Evolutionary conservation across 2,113 vertebrate species (phyloP).

Genomic region (Channa argus): DNA sequence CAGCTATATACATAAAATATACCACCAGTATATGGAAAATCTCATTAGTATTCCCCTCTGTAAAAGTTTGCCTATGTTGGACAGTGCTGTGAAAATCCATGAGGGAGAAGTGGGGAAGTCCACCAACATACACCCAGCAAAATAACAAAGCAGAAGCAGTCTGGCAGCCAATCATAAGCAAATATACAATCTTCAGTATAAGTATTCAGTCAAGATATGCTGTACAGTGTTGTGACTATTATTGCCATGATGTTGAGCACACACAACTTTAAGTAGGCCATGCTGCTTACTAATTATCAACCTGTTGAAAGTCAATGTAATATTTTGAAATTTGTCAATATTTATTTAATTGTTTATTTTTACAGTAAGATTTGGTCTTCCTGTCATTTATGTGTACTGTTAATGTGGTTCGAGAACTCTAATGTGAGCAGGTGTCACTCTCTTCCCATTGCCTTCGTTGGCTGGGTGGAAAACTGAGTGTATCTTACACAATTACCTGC

Average conservation of each 20-base stretch:
- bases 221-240: background rate
- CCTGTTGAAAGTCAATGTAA: background rate
- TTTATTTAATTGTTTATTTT: too few species aligned
- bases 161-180: background rate
- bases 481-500: slow-evolving; percentile 31
- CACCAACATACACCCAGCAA: slow-evolving; percentile 1
- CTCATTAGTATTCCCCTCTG: background rate
- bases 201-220: background rate
- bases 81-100: background rate
- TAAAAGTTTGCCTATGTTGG: background rate
- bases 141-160: background rate
- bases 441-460: slow-evolving; percentile 21
- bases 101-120: background rate
- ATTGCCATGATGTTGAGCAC: background rate
- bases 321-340: too few species aligned
- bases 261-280: background rate
- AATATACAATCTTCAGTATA: background rate
- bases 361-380: background rate
- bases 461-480: slow-evolving; percentile 29
- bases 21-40: too few species aligned
- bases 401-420: background rate
- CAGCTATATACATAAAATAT: too few species aligned
- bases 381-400: background rate
- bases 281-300: too few species aligned
- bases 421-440: slow-evolving; percentile 9